Percentiles rank a stretch among this genome's conserved stretches.
phyloP scores from a whole-genome alignment of 2,113 vertebrate species.

The Antennarius striatus region DNA sequence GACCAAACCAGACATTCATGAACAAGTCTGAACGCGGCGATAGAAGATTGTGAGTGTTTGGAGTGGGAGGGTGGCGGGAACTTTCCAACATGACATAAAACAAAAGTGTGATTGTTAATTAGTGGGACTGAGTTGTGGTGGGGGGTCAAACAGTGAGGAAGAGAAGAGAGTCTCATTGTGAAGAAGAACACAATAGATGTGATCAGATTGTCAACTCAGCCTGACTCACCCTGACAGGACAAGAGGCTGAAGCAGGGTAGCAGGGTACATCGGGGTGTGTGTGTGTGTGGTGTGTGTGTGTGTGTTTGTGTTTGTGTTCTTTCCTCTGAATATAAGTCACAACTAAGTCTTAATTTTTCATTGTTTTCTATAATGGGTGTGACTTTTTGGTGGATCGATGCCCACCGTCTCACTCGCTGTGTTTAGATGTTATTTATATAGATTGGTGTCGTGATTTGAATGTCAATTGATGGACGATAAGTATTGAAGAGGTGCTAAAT shows the following conservation, averaged over 20 bases:
- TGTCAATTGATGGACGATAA: too few relatives aligned
- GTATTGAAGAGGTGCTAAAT: too few relatives aligned
- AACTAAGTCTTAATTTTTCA: too few relatives aligned
- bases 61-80: slow-evolving; percentile 23
- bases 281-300: neutral
- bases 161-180: slow-evolving; percentile 73
- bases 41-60: too few relatives aligned
- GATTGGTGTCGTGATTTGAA: too few relatives aligned
- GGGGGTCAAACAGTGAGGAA: slow-evolving; percentile 56
- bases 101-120: slow-evolving; percentile 75
- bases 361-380: too few relatives aligned
- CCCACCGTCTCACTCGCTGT: too few relatives aligned
- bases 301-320: too few relatives aligned
- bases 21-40: slow-evolving; percentile 7
- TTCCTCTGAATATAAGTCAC: too few relatives aligned
- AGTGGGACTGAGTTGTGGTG: slow-evolving; percentile 69
- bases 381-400: too few relatives aligned
- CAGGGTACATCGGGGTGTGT: neutral
- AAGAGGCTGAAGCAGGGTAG: too few relatives aligned
- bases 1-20: slow-evolving; percentile 9
- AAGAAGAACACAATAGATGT: slow-evolving; percentile 63
- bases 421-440: too few relatives aligned
- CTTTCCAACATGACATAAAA: slow-evolving; percentile 63
- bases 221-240: neutral
- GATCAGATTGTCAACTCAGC: slow-evolving; percentile 37